Evolutionary conservation across 2,797 vertebrate species (phyloP).

Genomic region (Coccyzus lansbergi): DNA sequence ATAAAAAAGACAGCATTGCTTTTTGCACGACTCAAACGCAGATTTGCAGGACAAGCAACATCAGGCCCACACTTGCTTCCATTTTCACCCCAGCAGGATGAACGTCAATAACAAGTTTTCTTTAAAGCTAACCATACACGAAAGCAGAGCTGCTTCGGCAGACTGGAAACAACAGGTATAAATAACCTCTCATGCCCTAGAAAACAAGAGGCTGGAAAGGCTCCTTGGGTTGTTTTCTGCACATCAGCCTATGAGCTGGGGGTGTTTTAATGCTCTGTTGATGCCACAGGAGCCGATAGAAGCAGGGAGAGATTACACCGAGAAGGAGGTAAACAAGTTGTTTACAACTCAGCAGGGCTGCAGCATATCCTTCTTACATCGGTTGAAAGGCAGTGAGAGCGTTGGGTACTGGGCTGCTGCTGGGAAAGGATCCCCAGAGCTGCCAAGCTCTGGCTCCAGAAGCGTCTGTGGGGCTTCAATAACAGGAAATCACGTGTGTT

Average conservation of each 20-base stretch:
- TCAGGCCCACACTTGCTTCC: neutral
- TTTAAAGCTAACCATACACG: slow-evolving; percentile 19
- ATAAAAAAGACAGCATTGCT: neutral
- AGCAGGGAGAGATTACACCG: slow-evolving; percentile 45
- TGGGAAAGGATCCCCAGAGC: slow-evolving; percentile 18
- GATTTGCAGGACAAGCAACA: neutral
- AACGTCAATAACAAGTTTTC: neutral
- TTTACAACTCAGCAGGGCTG: slow-evolving; percentile 24
- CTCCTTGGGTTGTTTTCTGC: slow-evolving; percentile 36
- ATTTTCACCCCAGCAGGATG: neutral
- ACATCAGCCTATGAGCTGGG: slow-evolving; percentile 33
- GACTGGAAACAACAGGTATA: slow-evolving; percentile 30
- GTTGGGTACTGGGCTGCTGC: slow-evolving; percentile 13
- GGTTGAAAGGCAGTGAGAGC: slow-evolving; percentile 3
- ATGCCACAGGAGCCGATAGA: slow-evolving; percentile 29
- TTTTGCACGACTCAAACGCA: neutral
- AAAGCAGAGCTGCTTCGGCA: neutral
- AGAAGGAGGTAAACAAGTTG: slow-evolving; percentile 56
- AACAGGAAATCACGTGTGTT: slow-evolving; percentile 67
- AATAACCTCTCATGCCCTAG: neutral
- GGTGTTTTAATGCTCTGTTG: slow-evolving; percentile 51
- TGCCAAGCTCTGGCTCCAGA: slow-evolving; percentile 45
- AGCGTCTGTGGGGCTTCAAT: slow-evolving; percentile 59
- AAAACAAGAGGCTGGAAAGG: slow-evolving; percentile 18
- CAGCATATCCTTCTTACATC: slow-evolving; percentile 2